These are phyloP conservation scores for Coelopa pilipes DNA, from an alignment of 2,888 invertebrate species.

Conservation along the genomic window DNA sequence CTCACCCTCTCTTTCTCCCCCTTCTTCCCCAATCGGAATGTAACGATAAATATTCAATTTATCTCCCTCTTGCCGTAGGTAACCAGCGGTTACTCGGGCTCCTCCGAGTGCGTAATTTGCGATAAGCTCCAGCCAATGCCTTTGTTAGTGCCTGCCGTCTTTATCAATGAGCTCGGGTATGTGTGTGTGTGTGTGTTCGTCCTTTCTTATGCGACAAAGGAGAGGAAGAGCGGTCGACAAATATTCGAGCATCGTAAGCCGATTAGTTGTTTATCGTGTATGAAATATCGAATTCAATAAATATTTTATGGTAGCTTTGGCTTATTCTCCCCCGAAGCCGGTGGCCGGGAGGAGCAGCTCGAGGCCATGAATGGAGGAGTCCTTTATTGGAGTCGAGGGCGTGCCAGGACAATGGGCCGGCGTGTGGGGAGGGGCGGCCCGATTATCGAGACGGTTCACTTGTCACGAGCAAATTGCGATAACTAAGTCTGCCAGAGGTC, in stretches of 20 bases:
- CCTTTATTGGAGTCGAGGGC: neutral
- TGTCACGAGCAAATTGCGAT: too few relatives aligned
- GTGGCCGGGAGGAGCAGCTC: too few relatives aligned
- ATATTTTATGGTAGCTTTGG: constrained; percentile 1
- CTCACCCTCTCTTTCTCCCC: too few relatives aligned
- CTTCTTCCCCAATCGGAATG: neutral
- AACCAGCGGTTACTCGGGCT: neutral
- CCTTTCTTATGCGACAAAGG: too few relatives aligned
- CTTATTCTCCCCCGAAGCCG: neutral
- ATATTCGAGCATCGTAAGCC: neutral
- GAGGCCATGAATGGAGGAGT: neutral
- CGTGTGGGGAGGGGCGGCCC: too few relatives aligned
- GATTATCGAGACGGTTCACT: too few relatives aligned
- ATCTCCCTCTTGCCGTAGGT: neutral
- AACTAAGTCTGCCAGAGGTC: too few relatives aligned
- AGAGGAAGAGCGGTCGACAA: too few relatives aligned
- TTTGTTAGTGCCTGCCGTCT: too few relatives aligned
- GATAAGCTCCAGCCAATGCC: constrained; percentile 7
- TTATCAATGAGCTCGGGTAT: too few relatives aligned
- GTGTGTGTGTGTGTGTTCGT: too few relatives aligned
- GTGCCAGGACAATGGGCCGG: too few relatives aligned
- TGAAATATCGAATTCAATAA: constrained; percentile 16
- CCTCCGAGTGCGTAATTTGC: constrained; percentile 18
- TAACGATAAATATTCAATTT: constrained; percentile 29
- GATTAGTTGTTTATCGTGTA: constrained; percentile 12